A percentile compares a stretch with the other conserved stretches of the same genome.
Evolutionary conservation across 2,797 vertebrate species (phyloP).

Genomic region (Gorsachius magnificus): DNA sequence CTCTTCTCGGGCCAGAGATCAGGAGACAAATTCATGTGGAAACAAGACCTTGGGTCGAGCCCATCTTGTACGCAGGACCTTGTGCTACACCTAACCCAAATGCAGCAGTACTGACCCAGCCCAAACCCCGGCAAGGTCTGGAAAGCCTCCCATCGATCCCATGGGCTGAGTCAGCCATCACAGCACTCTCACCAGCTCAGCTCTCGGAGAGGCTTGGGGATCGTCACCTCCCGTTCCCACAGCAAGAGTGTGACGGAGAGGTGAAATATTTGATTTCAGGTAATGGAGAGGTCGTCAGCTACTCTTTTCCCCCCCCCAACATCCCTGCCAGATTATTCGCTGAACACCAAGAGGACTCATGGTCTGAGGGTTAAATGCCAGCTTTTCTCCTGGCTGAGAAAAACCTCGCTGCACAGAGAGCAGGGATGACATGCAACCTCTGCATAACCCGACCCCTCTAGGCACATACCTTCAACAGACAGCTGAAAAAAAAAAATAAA

Average conservation of each 20-base stretch:
- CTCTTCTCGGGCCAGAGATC: not conserved
- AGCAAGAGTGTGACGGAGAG: slow-evolving; percentile 41
- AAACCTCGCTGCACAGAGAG: not conserved
- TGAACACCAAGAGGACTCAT: not conserved
- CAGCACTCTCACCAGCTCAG: not conserved
- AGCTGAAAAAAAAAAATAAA: not conserved
- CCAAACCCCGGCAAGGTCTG: not conserved
- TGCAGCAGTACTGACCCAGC: not conserved
- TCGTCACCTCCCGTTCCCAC: not conserved
- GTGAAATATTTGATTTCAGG: slow-evolving; percentile 66
- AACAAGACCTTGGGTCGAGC: not conserved
- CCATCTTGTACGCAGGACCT: accelerated
- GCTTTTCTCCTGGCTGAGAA: not conserved
- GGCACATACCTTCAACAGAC: slow-evolving; percentile 35
- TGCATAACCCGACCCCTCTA: not conserved
- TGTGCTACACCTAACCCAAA: not conserved
- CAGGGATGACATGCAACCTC: not conserved
- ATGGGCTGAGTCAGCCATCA: not conserved
- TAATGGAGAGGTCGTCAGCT: slow-evolving; percentile 44
- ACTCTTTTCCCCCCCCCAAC: not conserved
- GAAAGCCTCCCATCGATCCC: not conserved
- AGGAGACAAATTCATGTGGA: accelerated
- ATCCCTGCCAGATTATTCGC: slow-evolving; percentile 66
- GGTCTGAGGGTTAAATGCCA: not conserved
- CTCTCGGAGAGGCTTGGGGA: not conserved